phyloP scores from a whole-genome alignment of 2,797 vertebrate species.

The Microtus obscurus region DNA sequence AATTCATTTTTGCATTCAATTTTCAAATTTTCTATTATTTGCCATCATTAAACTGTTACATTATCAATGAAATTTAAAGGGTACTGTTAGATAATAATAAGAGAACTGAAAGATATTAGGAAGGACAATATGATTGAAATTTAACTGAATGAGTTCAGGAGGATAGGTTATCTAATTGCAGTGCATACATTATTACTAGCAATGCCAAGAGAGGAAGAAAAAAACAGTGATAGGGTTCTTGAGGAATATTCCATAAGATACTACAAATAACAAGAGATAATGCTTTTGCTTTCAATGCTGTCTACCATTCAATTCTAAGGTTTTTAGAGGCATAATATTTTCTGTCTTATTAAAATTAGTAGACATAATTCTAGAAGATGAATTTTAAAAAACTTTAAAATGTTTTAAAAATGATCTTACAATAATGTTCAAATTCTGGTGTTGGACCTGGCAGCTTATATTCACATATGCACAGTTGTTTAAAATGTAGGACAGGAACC shows the following conservation, averaged over 20 bases:
- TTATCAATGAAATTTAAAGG: background rate
- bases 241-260: background rate
- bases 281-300: background rate
- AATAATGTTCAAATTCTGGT: background rate
- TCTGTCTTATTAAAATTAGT: slow-evolving; percentile 23
- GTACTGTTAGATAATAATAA: background rate
- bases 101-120: background rate
- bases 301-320: background rate
- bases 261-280: background rate
- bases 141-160: background rate
- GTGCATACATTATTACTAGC: background rate
- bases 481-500: background rate
- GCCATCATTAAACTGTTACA: background rate
- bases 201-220: background rate
- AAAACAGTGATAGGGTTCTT: background rate
- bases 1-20: background rate
- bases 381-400: slow-evolving; percentile 19
- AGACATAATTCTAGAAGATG: background rate
- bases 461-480: background rate
- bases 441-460: background rate
- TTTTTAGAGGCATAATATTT: background rate
- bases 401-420: background rate
- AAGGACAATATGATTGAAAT: background rate
- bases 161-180: background rate
- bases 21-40: background rate